Conservation (phyloP, 2,888 invertebrate genomes). For the Drosophila gaucha region DNA sequence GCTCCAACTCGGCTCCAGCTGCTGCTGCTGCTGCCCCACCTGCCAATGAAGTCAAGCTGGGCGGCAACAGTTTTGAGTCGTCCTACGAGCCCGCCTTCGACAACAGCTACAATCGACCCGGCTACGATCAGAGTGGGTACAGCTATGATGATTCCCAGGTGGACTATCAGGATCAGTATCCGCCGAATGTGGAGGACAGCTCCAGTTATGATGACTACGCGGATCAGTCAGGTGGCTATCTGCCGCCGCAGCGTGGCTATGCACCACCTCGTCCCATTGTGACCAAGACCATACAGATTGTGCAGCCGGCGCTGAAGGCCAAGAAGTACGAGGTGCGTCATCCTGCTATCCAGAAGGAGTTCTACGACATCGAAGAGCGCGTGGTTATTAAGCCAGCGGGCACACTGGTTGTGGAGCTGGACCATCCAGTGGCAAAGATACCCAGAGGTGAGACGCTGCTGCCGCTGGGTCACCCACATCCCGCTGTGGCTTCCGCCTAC, state of each 20-base stretch:
- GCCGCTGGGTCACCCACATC: constrained; percentile 80
- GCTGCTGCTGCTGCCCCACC: constrained; percentile 21
- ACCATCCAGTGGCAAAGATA: constrained; percentile 86
- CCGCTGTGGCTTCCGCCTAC: constrained; percentile 80
- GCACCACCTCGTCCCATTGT: constrained; percentile 84
- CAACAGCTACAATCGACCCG: constrained; percentile 67
- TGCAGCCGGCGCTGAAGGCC: constrained; percentile 87
- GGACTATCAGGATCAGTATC: constrained; percentile 74
- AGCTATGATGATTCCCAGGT: constrained; percentile 63
- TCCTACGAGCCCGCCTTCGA: constrained; percentile 48
- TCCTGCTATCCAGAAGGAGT: constrained; percentile 88
- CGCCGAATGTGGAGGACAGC: constrained; percentile 69
- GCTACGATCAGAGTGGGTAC: constrained; percentile 66
- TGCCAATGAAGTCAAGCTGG: constrained; percentile 43
- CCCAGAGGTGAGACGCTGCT: constrained; percentile 84
- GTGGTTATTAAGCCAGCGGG: constrained; percentile 87
- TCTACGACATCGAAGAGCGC: constrained; percentile 88
- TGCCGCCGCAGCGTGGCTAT: constrained; percentile 59
- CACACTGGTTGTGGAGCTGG: constrained; percentile 87
- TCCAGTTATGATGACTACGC: constrained; percentile 69
- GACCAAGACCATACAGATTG: constrained; percentile 86
- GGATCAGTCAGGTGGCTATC: constrained; percentile 57
- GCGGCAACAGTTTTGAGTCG: constrained; percentile 19
- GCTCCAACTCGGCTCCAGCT: constrained; percentile 10
- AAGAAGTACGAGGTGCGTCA: constrained; percentile 87